These are phyloP conservation scores for Cephalopachus bancanus DNA, from an alignment of 2,797 vertebrate genomes.

Conservation along the genomic window DNA sequence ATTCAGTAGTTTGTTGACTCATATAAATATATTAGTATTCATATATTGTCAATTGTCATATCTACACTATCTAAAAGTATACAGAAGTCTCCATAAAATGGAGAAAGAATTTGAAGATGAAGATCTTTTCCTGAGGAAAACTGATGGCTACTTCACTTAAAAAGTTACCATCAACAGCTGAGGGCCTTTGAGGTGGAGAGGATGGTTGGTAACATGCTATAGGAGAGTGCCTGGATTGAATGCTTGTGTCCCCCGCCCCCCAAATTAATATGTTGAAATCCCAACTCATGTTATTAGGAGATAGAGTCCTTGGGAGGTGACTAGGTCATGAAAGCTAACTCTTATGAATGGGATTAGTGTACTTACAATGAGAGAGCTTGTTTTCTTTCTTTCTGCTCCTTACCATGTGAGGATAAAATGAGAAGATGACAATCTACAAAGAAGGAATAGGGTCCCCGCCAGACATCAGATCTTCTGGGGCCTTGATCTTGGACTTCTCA, in stretches of 20 bases:
- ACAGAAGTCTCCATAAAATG: neutral
- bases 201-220: neutral
- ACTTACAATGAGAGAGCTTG: neutral
- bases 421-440: no score
- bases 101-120: neutral
- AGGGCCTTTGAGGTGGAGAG: neutral
- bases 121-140: neutral
- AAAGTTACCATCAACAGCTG: neutral
- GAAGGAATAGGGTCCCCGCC: neutral
- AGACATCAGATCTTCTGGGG: neutral
- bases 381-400: neutral
- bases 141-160: neutral
- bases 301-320: neutral
- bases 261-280: neutral
- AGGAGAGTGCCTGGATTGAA: neutral
- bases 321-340: neutral
- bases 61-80: neutral
- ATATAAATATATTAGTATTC: neutral
- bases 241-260: no score
- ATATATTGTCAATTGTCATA: neutral
- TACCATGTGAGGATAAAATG: neutral
- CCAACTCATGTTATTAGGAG: neutral
- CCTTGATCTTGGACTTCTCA: neutral
- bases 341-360: neutral
- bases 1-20: neutral